Evolutionary conservation across 2,888 invertebrate species (phyloP).

Genomic region (Helicoverpa assulta): DNA sequence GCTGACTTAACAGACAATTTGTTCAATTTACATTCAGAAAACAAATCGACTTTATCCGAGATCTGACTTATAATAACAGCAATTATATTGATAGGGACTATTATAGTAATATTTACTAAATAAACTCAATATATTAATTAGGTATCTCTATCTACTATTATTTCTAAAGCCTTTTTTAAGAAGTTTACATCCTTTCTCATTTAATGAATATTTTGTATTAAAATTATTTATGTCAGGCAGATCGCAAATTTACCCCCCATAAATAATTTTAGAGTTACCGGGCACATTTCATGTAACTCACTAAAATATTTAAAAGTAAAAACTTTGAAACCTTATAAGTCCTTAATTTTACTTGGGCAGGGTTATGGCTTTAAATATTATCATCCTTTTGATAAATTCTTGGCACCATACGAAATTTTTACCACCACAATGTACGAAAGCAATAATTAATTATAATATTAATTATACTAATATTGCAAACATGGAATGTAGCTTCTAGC

Average conservation of each 20-base stretch:
- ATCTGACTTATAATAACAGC: constrained; percentile 7
- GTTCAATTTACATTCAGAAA: not conserved
- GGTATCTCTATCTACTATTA: constrained; percentile 21
- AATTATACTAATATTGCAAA: too few species aligned
- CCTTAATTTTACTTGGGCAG: not conserved
- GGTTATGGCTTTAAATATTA: too few species aligned
- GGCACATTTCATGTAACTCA: not conserved
- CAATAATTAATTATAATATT: too few species aligned
- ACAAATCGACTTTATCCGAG: not conserved
- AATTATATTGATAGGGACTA: not conserved
- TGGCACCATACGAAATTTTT: too few species aligned
- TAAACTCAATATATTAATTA: constrained; percentile 29
- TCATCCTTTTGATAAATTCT: too few species aligned
- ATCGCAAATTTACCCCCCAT: too few species aligned
- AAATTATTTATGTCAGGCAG: too few species aligned
- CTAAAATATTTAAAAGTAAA: not conserved
- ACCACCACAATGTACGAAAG: too few species aligned
- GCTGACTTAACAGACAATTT: constrained; percentile 2
- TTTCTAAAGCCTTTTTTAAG: constrained; percentile 14
- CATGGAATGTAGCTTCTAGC: too few species aligned
- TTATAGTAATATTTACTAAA: not conserved
- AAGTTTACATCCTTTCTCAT: constrained; percentile 5
- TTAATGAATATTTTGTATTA: not conserved
- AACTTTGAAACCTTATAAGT: not conserved
- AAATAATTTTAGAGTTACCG: not conserved